A percentile compares a stretch with the other conserved stretches of the same genome.
Evolutionary conservation across 2,113 vertebrate species (phyloP).

Genomic region (Elaphurus davidianus): DNA sequence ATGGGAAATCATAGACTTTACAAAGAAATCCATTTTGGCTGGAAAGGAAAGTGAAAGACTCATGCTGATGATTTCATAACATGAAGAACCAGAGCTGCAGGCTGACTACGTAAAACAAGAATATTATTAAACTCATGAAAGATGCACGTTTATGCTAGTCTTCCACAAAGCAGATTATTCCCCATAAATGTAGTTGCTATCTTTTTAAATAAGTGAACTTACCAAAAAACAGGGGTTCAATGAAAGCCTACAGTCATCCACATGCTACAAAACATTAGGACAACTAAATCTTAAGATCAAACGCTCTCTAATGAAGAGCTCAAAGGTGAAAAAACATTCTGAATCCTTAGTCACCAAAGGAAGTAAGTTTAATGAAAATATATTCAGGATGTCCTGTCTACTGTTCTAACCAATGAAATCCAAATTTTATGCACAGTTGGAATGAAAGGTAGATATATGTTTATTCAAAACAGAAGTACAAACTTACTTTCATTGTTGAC

Average conservation of each 20-base stretch:
- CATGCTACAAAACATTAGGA: neutral
- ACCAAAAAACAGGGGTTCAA: neutral
- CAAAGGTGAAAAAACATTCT: neutral
- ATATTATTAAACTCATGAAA: conserved; percentile 24
- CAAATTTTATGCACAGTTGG: neutral
- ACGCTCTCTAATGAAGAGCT: neutral
- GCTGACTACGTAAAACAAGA: neutral
- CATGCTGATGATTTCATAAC: conserved; percentile 25
- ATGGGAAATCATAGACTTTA: conserved; percentile 55
- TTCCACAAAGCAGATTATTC: neutral
- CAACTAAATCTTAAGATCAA: neutral
- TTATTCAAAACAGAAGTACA: neutral
- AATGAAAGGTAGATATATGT: neutral
- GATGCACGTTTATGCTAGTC: neutral
- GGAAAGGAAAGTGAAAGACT: neutral
- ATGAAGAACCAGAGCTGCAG: neutral
- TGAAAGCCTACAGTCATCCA: neutral
- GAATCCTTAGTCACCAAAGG: neutral
- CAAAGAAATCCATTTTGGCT: conserved; percentile 32
- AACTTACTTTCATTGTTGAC: neutral
- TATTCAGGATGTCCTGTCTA: neutral
- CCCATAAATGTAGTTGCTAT: neutral
- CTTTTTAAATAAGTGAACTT: neutral
- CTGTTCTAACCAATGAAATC: neutral
- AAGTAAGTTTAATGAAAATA: neutral